These are phyloP conservation scores for Echinops telfairi DNA, from an alignment of 2,113 vertebrate genomes.

Conservation along the genomic window DNA sequence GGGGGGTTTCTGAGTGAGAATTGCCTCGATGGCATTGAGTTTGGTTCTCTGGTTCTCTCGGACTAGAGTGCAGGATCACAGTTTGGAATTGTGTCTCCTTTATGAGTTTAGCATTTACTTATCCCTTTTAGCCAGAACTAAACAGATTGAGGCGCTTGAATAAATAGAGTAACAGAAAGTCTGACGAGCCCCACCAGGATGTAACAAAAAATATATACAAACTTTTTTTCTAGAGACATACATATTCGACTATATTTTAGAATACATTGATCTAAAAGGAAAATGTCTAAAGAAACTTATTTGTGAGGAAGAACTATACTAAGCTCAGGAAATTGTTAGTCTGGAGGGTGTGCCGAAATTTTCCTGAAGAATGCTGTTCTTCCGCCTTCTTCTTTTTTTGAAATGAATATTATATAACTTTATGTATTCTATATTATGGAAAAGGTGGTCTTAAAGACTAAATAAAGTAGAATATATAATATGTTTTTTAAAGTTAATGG, in stretches of 20 bases:
- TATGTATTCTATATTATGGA: too few relatives aligned
- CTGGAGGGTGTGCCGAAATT: background rate
- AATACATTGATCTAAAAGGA: background rate
- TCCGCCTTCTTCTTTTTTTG: too few relatives aligned
- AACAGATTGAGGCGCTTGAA: background rate
- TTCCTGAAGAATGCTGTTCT: background rate
- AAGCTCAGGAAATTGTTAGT: too few relatives aligned
- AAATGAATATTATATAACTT: too few relatives aligned
- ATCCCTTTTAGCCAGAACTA: background rate
- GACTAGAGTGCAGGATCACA: background rate
- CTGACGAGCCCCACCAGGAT: background rate
- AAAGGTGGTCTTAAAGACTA: too few relatives aligned
- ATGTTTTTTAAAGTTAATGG: too few relatives aligned
- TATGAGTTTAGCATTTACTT: background rate
- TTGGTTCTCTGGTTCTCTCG: too few relatives aligned
- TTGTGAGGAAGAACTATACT: background rate
- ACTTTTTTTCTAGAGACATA: background rate
- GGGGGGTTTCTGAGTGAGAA: too few relatives aligned
- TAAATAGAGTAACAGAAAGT: background rate
- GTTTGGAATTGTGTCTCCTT: background rate
- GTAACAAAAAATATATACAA: background rate
- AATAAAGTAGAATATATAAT: too few relatives aligned
- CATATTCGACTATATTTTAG: background rate
- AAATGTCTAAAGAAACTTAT: background rate
- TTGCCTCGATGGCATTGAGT: too few relatives aligned